phyloP scores from a whole-genome alignment of 2,888 invertebrate species.

The Gandaritis pyraliata region DNA sequence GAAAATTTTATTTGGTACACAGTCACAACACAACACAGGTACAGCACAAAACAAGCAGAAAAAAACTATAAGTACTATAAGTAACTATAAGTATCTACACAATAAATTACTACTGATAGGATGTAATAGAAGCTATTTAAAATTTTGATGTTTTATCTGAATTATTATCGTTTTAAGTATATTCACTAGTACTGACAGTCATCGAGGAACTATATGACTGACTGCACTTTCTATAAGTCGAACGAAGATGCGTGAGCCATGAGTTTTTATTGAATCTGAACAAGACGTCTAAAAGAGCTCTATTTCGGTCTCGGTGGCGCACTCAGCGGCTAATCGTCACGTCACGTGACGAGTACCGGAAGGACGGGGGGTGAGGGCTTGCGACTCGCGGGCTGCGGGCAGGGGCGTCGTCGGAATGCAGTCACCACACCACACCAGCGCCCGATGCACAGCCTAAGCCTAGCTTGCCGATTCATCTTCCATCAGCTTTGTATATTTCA shows the following conservation, averaged over 20 bases:
- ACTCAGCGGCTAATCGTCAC: conserved; percentile 80
- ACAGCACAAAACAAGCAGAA: too few relatives aligned
- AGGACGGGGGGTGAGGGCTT: conserved; percentile 75
- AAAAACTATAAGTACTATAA: too few relatives aligned
- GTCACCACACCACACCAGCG: conserved; percentile 79
- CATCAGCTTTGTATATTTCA: conserved; percentile 33
- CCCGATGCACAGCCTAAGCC: conserved; percentile 69
- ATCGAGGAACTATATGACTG: too few relatives aligned
- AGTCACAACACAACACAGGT: too few relatives aligned
- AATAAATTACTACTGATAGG: too few relatives aligned
- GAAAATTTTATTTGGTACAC: too few relatives aligned
- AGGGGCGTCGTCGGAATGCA: conserved; percentile 76
- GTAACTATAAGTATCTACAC: too few relatives aligned
- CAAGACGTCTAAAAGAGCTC: conserved; percentile 68
- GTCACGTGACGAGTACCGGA: conserved; percentile 82
- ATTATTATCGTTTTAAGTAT: not conserved
- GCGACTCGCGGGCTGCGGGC: conserved; percentile 55
- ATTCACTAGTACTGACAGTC: too few relatives aligned
- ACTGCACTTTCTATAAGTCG: conserved; percentile 21
- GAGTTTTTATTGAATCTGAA: conserved; percentile 67
- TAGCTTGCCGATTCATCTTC: conserved; percentile 73
- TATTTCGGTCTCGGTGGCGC: conserved; percentile 82
- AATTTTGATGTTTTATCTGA: too few relatives aligned
- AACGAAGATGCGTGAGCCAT: conserved; percentile 65
- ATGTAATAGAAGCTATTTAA: too few relatives aligned